These are phyloP conservation scores for Actinemys pallida DNA, from an alignment of 2,113 vertebrate genomes.

Conservation along the genomic window DNA sequence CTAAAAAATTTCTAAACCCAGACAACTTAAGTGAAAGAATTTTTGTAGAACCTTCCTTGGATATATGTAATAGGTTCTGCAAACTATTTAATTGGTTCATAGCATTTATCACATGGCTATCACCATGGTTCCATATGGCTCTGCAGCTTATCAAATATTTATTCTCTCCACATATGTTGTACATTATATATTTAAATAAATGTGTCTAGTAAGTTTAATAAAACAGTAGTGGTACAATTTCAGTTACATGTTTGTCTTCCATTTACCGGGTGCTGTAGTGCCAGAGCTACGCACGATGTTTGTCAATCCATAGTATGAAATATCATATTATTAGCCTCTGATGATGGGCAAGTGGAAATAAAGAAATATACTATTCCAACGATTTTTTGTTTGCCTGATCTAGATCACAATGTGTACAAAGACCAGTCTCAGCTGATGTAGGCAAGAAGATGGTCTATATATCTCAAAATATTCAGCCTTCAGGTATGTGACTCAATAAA, in stretches of 20 bases:
- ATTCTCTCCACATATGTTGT: neutral
- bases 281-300: neutral
- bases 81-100: neutral
- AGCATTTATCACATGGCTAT: neutral
- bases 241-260: neutral
- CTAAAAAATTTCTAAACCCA: neutral
- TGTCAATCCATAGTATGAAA: neutral
- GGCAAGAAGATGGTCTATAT: neutral
- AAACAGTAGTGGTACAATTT: neutral
- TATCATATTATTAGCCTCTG: neutral
- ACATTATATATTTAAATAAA: neutral
- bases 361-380: neutral
- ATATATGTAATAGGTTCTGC: neutral
- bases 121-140: neutral
- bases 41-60: neutral
- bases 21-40: neutral
- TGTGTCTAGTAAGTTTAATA: neutral
- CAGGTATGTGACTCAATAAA: neutral
- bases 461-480: neutral
- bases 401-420: slow-evolving; percentile 36
- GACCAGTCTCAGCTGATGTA: neutral
- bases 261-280: neutral
- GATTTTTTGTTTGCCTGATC: neutral
- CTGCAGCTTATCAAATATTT: neutral
- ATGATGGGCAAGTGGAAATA: neutral